These are phyloP conservation scores for Caenorhabditis sp. DNA, from an alignment of 2,888 invertebrate genomes.

Conservation along the genomic window DNA sequence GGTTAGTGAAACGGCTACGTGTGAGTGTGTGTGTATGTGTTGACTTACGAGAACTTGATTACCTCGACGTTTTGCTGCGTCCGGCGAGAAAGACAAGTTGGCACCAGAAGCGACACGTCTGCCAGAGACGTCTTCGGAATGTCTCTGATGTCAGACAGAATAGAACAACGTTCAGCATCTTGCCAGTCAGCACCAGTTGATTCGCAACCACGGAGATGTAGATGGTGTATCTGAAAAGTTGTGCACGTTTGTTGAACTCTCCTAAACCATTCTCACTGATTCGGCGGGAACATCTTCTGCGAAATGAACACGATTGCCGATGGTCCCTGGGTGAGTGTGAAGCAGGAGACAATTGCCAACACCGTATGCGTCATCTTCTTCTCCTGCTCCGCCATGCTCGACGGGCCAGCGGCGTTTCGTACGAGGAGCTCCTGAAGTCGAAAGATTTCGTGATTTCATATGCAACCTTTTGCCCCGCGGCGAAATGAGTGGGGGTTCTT, in stretches of 20 bases:
- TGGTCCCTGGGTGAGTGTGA: slow-evolving; percentile 75
- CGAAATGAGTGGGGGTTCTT: slow-evolving; percentile 37
- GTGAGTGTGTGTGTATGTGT: slow-evolving; percentile 13
- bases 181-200: slow-evolving; percentile 75
- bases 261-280: slow-evolving; percentile 50
- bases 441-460: background rate
- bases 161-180: slow-evolving; percentile 81
- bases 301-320: slow-evolving; percentile 70
- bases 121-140: slow-evolving; percentile 77
- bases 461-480: slow-evolving; percentile 27
- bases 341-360: slow-evolving; percentile 75
- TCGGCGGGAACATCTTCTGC: slow-evolving; percentile 61
- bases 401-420: slow-evolving; percentile 60
- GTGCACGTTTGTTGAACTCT: background rate
- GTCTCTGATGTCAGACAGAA: slow-evolving; percentile 80
- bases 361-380: slow-evolving; percentile 75
- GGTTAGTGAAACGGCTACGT: no score
- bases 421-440: slow-evolving; percentile 66
- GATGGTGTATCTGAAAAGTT: slow-evolving; percentile 51
- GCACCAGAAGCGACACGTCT: slow-evolving; percentile 70
- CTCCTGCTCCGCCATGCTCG: slow-evolving; percentile 72
- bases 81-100: slow-evolving; percentile 62
- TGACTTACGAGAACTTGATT: slow-evolving; percentile 63
- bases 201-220: slow-evolving; percentile 69
- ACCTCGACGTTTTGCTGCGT: slow-evolving; percentile 63